These are phyloP conservation scores for Eilema caniola DNA, from an alignment of 2,888 invertebrate genomes.

Conservation along the genomic window DNA sequence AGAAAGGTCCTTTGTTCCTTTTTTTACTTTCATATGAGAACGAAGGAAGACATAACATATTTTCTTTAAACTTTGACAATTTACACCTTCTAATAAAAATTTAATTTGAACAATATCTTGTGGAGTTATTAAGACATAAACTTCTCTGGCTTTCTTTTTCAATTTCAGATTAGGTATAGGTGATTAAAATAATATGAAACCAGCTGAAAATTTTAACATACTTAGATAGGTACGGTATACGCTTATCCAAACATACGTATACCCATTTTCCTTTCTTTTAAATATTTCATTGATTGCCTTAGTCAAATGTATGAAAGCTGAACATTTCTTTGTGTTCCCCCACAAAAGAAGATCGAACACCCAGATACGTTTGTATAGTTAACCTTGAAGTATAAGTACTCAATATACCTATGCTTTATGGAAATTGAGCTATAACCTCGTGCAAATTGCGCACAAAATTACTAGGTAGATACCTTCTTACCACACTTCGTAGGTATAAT, in stretches of 20 bases:
- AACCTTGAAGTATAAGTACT: conserved; percentile 5
- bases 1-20: conserved; percentile 50
- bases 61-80: not conserved
- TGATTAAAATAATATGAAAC: no score
- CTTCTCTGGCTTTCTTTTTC: not conserved
- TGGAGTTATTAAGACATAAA: no score
- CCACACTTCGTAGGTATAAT: not conserved
- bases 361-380: conserved; percentile 2
- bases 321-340: not conserved
- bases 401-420: not conserved
- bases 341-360: not conserved
- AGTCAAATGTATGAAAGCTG: not conserved
- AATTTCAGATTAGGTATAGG: not conserved
- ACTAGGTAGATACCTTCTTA: not conserved
- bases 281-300: not conserved
- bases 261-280: not conserved
- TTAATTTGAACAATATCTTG: no score
- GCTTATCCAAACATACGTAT: no score
- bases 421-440: conserved; percentile 6
- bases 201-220: no score
- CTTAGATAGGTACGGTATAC: no score
- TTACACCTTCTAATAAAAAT: not conserved
- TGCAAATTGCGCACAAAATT: conserved; percentile 1
- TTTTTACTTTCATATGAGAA: conserved; percentile 40
- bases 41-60: conserved; percentile 29